Base-by-base conservation (phyloP, 1,140 invertebrate species). In the Nylanderia fulva region DNA sequence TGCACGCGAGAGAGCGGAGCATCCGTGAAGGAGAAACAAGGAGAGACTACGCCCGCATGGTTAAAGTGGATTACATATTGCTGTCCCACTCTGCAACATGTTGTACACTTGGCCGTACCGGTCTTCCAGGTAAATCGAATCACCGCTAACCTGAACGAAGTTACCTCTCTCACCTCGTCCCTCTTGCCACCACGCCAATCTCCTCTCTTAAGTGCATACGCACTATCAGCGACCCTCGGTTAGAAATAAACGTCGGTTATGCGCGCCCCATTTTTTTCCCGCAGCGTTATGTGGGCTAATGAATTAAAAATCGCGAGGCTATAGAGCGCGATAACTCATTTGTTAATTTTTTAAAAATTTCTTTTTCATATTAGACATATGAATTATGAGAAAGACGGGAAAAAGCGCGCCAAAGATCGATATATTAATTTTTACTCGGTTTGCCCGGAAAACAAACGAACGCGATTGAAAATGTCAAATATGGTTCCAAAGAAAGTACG, bases 31-130 rank as follows among this genome's bases (percentile, higher is more conserved):
- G 21, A 54, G 80, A 68, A 54, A 24, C 48, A 66, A 48, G 64
- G 45, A 83, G 74, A 80, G 68, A 39, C 45, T 54, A 68, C 60
- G 83, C 45, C 74, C 83, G 82, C 60, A 80, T 61, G 60, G 87
- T 77, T 88, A 88, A 88, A 92, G 90, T 92, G 91, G 91, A 92
- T 92, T 92, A 92, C 91, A 91, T 91, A 91, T 91, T 91, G 90
- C 90, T 90, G 88, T 87, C 90, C 88, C 83, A 88, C 87, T 79
- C 72, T 84, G 90, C 88, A 84, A 79, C 85, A 90, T 84, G 82
- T 87, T 85, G 84, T 91, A 90, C 88, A 88, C 87, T 88, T 88
- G 87, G 87, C 87, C 87, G 82, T 76, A 71, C 64, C 84, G 84
- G 83, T 88, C 89, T 87, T 69, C 84, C 86, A 87, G 85, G 86